Evolutionary conservation across 2,888 invertebrate species (phyloP).

Genomic region (Tetragonisca angustula): DNA sequence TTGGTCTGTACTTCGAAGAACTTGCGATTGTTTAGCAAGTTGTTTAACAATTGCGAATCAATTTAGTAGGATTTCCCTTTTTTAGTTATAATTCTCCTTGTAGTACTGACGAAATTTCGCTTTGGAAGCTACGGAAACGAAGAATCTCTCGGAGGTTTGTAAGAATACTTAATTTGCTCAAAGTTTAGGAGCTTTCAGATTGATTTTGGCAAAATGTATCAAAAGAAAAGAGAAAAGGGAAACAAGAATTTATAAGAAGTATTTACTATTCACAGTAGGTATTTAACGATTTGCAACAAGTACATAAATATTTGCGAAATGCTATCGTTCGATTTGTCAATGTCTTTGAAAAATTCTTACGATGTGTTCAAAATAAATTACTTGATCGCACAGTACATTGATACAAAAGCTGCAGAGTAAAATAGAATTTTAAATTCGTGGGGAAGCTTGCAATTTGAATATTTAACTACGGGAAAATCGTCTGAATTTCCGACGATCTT

Average conservation of each 20-base stretch:
- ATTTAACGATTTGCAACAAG: no score
- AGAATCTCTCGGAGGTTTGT: neutral
- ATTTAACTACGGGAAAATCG: no score
- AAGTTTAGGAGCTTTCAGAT: neutral
- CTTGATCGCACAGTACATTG: neutral
- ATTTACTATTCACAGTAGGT: neutral
- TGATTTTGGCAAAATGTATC: neutral
- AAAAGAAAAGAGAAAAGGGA: no score
- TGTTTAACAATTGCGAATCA: slow-evolving; percentile 4
- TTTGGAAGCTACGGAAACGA: neutral
- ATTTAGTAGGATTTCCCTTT: neutral
- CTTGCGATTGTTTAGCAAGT: neutral
- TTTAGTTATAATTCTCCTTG: neutral
- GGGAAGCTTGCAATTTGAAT: no score
- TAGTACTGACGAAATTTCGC: neutral
- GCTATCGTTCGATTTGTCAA: neutral
- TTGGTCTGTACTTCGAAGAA: neutral
- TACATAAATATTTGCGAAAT: neutral
- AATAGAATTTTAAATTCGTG: neutral
- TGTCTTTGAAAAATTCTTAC: neutral
- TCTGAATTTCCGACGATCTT: neutral
- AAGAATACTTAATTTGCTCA: neutral
- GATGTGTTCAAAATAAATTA: neutral
- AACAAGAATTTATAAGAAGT: neutral
- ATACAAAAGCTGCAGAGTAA: neutral